phyloP scores from a whole-genome alignment of 2,888 invertebrate genomes.

The Atrina japonica region DNA sequence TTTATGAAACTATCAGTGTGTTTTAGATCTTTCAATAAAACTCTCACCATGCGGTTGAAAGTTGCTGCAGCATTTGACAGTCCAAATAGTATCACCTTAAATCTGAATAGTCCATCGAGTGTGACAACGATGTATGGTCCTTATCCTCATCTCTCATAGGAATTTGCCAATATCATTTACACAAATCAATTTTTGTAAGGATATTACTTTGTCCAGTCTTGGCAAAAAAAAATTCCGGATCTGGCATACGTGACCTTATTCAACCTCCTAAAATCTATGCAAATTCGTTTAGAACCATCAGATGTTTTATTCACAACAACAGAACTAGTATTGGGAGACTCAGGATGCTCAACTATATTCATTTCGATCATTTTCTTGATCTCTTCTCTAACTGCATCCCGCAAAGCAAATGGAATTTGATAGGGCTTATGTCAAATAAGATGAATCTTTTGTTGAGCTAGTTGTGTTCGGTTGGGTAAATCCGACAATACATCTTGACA shows the following conservation, averaged over 20 bases:
- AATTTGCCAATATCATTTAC: conserved; percentile 54
- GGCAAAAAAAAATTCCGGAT: conserved; percentile 46
- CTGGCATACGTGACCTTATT: conserved; percentile 50
- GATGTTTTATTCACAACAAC: conserved; percentile 46
- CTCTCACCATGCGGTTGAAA: conserved; percentile 35
- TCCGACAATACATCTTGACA: conserved; percentile 34
- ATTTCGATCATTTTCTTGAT: conserved; percentile 42
- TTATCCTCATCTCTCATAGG: conserved; percentile 24
- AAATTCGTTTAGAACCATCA: conserved; percentile 47
- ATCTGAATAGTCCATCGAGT: conserved; percentile 15
- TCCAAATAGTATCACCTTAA: conserved; percentile 36
- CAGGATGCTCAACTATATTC: conserved; percentile 44
- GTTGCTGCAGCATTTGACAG: conserved; percentile 29
- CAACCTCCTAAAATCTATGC: conserved; percentile 47
- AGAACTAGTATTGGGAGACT: conserved; percentile 48
- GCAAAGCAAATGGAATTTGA: conserved; percentile 37
- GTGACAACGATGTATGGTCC: conserved; percentile 41
- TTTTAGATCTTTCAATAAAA: conserved; percentile 23
- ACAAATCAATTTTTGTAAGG: conserved; percentile 43
- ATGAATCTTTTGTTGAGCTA: conserved; percentile 22
- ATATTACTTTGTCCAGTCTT: conserved; percentile 23
- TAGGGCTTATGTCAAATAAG: conserved; percentile 39
- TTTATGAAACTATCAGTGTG: conserved; percentile 40
- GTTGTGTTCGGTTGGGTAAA: conserved; percentile 26
- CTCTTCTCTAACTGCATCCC: conserved; percentile 29